Base-by-base conservation (phyloP, 2,797 vertebrate genomes). In the Danio choprae region DNA sequence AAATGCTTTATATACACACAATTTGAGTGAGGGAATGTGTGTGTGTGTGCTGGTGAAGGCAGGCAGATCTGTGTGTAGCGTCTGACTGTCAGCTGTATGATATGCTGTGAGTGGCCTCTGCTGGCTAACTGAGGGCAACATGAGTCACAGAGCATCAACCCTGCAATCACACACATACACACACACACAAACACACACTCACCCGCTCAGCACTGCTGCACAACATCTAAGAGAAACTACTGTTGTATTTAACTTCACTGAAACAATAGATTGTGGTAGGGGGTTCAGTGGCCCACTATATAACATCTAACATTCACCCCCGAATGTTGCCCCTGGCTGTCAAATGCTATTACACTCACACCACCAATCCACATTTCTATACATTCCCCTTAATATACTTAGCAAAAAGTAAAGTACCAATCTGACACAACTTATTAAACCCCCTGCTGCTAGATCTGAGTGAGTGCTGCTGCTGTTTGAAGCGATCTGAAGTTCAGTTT, bases 21-120 rank as follows among this genome's bases (percentile, higher is more conserved):
- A 71, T 85, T 50, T 75, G 53, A 68, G 70, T 84, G 80, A 86
- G 77, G 74, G 82, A 84, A 87, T 40, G 85, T 88, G 89, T 89
- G 90, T n/a, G 89, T 89, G 89, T 58, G 79, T 62, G 12, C 20
- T 44, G 51, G 36, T 20, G 29, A 55, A 70, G 13, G 20, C 43
- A 40, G 48, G 53, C 38, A 53, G 43, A 82, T 71, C n/a, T 41
- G 68, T 58, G 43, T 43, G 63, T 67, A 43, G 40, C 59, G 3
- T 77, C 77, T 75, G 84, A 80, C 75, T 87, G 86, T 85, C 87
- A 87, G 88, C 90, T 88, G 74, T 92, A 94, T 90, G 86, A 95
- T 95, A 95, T 96, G 96, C 96, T 95, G 94, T 96, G 96, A 98
- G 96, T 98, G 97, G 95, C 97, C 97, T 96, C 97, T 98, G 91